phyloP scores from a whole-genome alignment of 2,113 vertebrate species.

The Ellobius talpinus region DNA sequence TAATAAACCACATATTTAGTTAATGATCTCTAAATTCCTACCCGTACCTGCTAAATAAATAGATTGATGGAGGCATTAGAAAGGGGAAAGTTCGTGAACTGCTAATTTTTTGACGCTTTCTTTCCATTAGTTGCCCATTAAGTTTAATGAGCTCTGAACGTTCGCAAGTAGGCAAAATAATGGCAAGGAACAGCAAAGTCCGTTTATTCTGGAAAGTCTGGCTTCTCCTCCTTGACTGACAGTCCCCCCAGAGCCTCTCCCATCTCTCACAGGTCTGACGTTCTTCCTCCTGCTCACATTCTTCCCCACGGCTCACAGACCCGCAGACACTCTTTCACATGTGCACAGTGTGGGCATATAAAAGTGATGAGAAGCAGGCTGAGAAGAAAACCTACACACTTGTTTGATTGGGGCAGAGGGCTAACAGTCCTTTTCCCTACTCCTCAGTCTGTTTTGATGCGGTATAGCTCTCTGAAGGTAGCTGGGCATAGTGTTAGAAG shows the following conservation, averaged over 20 bases:
- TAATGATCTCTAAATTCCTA: neutral
- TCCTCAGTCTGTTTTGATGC: neutral
- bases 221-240: neutral
- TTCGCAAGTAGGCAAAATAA: conserved; percentile 34
- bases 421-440: neutral
- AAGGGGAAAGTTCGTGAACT: neutral
- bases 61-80: neutral
- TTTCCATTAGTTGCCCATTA: conserved; percentile 26
- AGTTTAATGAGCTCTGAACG: neutral
- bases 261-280: neutral
- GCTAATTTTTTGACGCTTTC: neutral
- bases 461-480: neutral
- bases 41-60: conserved; percentile 24
- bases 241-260: neutral
- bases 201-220: neutral
- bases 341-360: neutral
- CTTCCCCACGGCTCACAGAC: neutral
- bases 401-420: neutral
- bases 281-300: neutral
- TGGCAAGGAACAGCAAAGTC: neutral
- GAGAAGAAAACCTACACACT: neutral
- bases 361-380: neutral
- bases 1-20: neutral
- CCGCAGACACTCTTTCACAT: neutral
- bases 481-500: neutral